phyloP scores from a whole-genome alignment of 2,888 invertebrate species.

The Nomada hirtipes region DNA sequence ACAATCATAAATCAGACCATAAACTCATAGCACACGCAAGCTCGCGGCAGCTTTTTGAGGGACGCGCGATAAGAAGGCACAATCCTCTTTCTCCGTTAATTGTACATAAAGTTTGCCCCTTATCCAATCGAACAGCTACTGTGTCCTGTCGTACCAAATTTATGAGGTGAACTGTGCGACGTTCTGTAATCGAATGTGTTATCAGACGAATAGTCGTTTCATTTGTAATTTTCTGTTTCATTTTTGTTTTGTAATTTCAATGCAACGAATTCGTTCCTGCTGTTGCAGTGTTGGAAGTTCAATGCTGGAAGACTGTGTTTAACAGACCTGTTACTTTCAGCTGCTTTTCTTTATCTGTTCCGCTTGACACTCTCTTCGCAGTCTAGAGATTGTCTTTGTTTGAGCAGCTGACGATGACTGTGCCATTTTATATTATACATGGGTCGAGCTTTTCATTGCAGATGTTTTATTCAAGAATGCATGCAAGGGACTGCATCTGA shows the following conservation, averaged over 20 bases:
- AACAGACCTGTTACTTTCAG: conserved; percentile 28
- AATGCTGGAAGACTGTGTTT: background rate
- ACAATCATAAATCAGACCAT: background rate
- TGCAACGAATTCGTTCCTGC: conserved; percentile 3
- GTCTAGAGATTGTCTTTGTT: background rate
- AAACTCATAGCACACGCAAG: conserved; percentile 16
- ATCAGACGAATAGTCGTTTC: conserved; percentile 25
- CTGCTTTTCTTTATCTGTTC: background rate
- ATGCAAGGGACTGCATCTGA: background rate
- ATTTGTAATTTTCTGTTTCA: background rate
- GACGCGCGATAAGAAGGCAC: conserved; percentile 38
- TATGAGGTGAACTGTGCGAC: background rate
- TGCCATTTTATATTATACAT: background rate
- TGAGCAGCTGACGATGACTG: background rate
- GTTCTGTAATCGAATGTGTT: background rate
- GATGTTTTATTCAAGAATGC: background rate
- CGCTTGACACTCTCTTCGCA: background rate
- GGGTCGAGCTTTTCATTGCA: background rate
- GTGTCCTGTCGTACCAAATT: too few relatives aligned
- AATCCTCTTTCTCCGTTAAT: conserved; percentile 19
- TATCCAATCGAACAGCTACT: too few relatives aligned
- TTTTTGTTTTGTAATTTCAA: background rate
- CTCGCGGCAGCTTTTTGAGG: conserved; percentile 42
- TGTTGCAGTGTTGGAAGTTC: background rate
- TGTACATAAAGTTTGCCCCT: conserved; percentile 29